phyloP scores from a whole-genome alignment of 2,888 invertebrate genomes.

The Pachycephus smyrnensis region DNA sequence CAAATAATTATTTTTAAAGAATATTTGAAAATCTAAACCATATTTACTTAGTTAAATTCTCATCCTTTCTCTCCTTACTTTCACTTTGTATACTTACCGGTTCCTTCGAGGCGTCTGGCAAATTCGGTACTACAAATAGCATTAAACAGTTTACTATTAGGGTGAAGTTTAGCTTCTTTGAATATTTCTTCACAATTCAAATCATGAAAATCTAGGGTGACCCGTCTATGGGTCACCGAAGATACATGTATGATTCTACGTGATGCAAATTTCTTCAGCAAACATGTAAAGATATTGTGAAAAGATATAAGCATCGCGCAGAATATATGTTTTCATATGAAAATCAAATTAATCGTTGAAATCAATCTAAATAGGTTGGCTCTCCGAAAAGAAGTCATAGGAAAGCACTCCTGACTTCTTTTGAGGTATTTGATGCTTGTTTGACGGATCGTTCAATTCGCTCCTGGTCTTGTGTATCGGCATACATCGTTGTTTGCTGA shows the following conservation, averaged over 20 bases:
- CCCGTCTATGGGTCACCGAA: constrained; percentile 68
- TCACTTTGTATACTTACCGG: constrained; percentile 36
- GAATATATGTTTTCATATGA: too few relatives aligned
- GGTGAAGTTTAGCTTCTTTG: constrained; percentile 59
- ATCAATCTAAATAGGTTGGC: too few relatives aligned
- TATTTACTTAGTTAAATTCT: neutral
- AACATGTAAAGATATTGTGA: constrained; percentile 30
- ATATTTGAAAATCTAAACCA: neutral
- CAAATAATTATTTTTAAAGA: constrained; percentile 5
- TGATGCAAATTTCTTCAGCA: constrained; percentile 66
- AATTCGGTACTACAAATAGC: constrained; percentile 69
- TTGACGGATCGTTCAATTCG: neutral
- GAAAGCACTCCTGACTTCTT: constrained; percentile 1
- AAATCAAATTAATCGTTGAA: too few relatives aligned
- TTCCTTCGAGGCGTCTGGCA: constrained; percentile 64
- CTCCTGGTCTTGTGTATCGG: neutral
- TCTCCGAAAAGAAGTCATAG: too few relatives aligned
- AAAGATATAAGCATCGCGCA: too few relatives aligned
- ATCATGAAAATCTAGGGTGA: constrained; percentile 54
- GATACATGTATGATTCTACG: constrained; percentile 69
- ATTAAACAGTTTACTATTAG: constrained; percentile 69
- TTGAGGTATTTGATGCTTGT: neutral
- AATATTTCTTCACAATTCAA: constrained; percentile 31
- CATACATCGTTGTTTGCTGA: neutral
- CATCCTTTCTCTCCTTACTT: too few relatives aligned